phyloP scores from a whole-genome alignment of 1,140 invertebrate species.

The Steinernema feltiae region DNA sequence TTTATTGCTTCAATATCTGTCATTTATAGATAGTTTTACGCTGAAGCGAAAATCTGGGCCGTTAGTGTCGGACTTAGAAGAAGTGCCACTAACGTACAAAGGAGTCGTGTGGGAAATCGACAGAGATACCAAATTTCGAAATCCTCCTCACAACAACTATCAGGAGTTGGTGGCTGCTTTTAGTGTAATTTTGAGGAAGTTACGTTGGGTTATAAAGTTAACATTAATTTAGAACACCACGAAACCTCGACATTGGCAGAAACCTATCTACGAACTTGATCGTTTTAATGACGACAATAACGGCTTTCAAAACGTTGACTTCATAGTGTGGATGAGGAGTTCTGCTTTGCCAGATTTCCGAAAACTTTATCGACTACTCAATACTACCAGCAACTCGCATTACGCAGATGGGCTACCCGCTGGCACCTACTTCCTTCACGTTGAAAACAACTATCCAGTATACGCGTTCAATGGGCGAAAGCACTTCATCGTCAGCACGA shows the following conservation, averaged over 20 bases:
- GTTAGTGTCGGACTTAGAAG: slow-evolving; percentile 26
- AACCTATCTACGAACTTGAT: slow-evolving; percentile 70
- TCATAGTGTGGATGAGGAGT: slow-evolving; percentile 97
- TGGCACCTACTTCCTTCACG: slow-evolving; percentile 23
- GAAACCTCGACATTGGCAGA: slow-evolving; percentile 70
- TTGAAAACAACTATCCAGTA: slow-evolving; percentile 69
- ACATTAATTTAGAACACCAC: slow-evolving; percentile 42
- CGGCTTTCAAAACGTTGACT: slow-evolving; percentile 87
- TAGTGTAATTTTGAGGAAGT: too few species aligned
- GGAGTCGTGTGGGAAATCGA: slow-evolving; percentile 97
- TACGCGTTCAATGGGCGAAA: slow-evolving; percentile 82
- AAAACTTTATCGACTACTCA: slow-evolving; percentile 79
- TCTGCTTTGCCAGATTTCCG: slow-evolving; percentile 87
- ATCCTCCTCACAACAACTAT: slow-evolving; percentile 64
- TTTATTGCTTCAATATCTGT: neutral
- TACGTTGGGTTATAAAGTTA: neutral
- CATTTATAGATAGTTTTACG: slow-evolving; percentile 52
- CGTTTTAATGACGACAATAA: slow-evolving; percentile 67
- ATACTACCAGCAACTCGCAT: slow-evolving; percentile 56
- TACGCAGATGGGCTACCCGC: slow-evolving; percentile 22
- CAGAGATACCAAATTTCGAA: slow-evolving; percentile 83
- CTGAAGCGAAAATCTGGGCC: too few species aligned
- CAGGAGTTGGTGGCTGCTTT: too few species aligned
- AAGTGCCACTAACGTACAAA: slow-evolving; percentile 61
- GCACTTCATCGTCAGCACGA: slow-evolving; percentile 86